Evolutionary conservation across 2,888 invertebrate genomes (phyloP), one percentile per base, ranked within the genome.

Genomic region (Boloria euphrosyne): DNA sequence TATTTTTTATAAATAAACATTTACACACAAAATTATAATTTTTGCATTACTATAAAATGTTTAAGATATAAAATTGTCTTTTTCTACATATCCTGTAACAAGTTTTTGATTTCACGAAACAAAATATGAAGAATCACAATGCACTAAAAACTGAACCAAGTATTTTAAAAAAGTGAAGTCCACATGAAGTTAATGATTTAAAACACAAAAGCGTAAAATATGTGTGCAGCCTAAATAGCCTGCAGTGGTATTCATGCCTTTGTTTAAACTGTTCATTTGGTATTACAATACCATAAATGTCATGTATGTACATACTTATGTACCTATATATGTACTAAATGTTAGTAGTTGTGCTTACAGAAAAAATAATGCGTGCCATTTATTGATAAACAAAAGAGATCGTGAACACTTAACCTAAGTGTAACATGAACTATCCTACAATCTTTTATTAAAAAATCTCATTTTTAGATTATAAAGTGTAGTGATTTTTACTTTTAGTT

Each of bases 261-360:
- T 71, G 69, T 71, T 71, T 68, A 64, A 67, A 69, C 69, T 67
- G 64, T 70, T 70, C 70, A 71, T 70, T 70, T 66, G 69, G 69
- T 69, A 69, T 69, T 69, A 69, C 69, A 66, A 69, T 63, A 53
- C 64, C 66, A 62, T 64, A 66, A 64, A 66, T 64, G 54, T 66
- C 66, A 46, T 52, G 60, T 52, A 59, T 60, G 61, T 53, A 10
- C 31, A 10, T 38, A 38, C 7, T 1, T 31, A 31, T 31, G 31
- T 7, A 31, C 7, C 6, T 22, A 46, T 44, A 13, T 49, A 59
- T 59, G 49, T 60, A 61, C 53, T 50, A 59, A 59, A 59, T 52
- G 58, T 65, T 65, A 59, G 59, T 65, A 61, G 51, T 43, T 52
- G 52, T 51, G 18, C 31, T 38, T 31, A 59, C 59, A 31, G 31